Percentiles rank a stretch among this genome's conserved stretches.
Evolutionary conservation across 2,888 invertebrate species (phyloP).

Genomic region (Rosalia funebris): DNA sequence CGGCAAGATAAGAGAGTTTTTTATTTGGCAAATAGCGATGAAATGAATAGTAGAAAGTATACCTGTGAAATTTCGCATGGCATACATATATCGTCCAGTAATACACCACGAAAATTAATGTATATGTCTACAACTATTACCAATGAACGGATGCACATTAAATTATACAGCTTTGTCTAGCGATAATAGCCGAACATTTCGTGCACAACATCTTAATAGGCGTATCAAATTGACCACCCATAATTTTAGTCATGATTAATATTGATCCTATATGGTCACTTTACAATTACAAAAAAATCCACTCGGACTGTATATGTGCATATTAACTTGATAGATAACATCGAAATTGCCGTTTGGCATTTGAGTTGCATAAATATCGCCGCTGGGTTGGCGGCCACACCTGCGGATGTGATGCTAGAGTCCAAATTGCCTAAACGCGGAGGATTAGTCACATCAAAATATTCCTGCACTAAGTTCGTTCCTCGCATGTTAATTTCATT

Average conservation of each 20-base stretch:
- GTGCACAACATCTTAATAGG: conserved; percentile 1
- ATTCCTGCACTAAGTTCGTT: no score
- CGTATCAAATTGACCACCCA: conserved; percentile 10
- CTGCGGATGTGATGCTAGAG: background rate
- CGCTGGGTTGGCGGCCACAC: conserved; percentile 3
- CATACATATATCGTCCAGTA: no score
- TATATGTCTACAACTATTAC: no score
- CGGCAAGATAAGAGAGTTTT: no score
- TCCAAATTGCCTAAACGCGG: background rate
- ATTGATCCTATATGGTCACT: background rate
- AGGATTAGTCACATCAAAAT: no score
- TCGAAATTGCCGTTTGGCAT: background rate
- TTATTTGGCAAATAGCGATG: no score
- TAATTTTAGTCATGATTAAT: background rate
- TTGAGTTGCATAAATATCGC: conserved; percentile 4
- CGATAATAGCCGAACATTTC: background rate
- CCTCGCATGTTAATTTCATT: no score
- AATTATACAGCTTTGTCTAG: background rate
- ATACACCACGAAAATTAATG: no score
- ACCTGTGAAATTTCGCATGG: no score
- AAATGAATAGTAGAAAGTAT: no score
- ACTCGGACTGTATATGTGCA: conserved; percentile 11
- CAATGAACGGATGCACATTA: conserved; percentile 2
- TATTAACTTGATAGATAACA: conserved; percentile 10
- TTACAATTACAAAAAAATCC: conserved; percentile 5